These are phyloP conservation scores for Yponomeuta malinellus DNA, from an alignment of 2,888 invertebrate genomes.

Conservation along the genomic window DNA sequence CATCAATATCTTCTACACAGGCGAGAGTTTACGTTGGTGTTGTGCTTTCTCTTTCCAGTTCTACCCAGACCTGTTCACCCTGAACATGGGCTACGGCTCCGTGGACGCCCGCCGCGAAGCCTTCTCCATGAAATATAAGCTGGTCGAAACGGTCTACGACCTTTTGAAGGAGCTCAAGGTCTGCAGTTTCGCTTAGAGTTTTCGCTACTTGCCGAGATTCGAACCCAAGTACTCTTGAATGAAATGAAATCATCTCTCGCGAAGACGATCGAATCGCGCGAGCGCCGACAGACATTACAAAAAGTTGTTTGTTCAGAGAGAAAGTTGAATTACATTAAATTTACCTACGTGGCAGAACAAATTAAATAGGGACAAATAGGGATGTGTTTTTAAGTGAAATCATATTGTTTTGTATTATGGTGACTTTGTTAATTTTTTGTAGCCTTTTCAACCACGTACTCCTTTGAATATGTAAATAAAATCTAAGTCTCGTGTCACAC, in stretches of 20 bases:
- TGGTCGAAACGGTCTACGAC: constrained; percentile 77
- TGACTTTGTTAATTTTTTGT: background rate
- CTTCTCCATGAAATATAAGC: constrained; percentile 71
- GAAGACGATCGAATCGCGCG: no score
- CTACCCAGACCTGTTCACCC: constrained; percentile 83
- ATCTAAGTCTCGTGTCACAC: no score
- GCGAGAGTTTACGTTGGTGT: no score
- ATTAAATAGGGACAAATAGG: background rate
- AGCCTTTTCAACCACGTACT: no score
- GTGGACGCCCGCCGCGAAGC: constrained; percentile 76
- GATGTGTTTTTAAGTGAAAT: background rate
- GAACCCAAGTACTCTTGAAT: no score
- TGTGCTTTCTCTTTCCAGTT: constrained; percentile 61
- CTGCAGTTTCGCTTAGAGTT: constrained; percentile 76
- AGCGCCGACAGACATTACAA: no score
- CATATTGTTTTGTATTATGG: background rate
- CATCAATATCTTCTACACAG: no score
- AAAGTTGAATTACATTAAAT: no score
- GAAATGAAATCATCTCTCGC: no score
- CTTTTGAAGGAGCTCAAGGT: constrained; percentile 78
- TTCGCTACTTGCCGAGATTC: no score
- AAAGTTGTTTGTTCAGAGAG: no score
- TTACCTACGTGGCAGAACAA: background rate
- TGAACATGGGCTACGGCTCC: constrained; percentile 79
- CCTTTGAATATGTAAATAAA: no score